Percentiles rank a stretch among this genome's conserved stretches.
These are phyloP conservation scores for Bombyx mandarina DNA, from an alignment of 1,140 invertebrate species.

Conservation along the genomic window DNA sequence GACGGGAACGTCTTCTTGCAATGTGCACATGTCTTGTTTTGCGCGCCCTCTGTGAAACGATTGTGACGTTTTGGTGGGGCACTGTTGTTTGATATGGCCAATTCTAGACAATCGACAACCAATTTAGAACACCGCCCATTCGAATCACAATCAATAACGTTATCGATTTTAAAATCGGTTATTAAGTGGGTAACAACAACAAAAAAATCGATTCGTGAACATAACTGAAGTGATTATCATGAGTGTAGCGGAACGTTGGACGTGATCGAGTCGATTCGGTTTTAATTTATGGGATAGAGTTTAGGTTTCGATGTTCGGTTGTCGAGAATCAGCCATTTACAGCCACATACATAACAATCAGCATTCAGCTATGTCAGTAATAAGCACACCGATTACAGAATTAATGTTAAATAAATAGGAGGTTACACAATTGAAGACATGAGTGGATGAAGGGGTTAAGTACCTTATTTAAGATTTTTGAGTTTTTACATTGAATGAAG, in stretches of 20 bases:
- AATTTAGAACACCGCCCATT: slow-evolving; percentile 45
- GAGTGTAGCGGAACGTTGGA: slow-evolving; percentile 36
- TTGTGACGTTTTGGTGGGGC: slow-evolving; percentile 73
- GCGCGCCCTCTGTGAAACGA: slow-evolving; percentile 73
- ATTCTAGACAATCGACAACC: slow-evolving; percentile 73
- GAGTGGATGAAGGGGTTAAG: too few relatives aligned
- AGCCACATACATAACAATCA: slow-evolving; percentile 68
- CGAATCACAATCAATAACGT: slow-evolving; percentile 14
- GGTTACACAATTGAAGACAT: too few relatives aligned
- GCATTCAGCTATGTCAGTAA: slow-evolving; percentile 57
- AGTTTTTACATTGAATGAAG: too few relatives aligned
- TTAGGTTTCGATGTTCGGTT: slow-evolving; percentile 25
- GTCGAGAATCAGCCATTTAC: slow-evolving; percentile 67
- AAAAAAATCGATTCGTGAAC: slow-evolving; percentile 21
- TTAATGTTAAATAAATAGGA: neutral
- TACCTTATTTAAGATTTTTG: too few relatives aligned
- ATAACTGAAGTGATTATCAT: slow-evolving; percentile 70
- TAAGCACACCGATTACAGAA: slow-evolving; percentile 3
- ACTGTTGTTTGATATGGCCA: slow-evolving; percentile 84
- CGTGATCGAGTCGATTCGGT: too few relatives aligned
- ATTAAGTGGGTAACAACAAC: slow-evolving; percentile 17
- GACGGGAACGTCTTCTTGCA: slow-evolving; percentile 84
- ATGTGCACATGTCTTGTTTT: slow-evolving; percentile 78
- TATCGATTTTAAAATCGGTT: neutral
- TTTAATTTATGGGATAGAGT: too few relatives aligned